Conservation (phyloP, 2,888 invertebrate species). For the Melinaea marsaeus region DNA sequence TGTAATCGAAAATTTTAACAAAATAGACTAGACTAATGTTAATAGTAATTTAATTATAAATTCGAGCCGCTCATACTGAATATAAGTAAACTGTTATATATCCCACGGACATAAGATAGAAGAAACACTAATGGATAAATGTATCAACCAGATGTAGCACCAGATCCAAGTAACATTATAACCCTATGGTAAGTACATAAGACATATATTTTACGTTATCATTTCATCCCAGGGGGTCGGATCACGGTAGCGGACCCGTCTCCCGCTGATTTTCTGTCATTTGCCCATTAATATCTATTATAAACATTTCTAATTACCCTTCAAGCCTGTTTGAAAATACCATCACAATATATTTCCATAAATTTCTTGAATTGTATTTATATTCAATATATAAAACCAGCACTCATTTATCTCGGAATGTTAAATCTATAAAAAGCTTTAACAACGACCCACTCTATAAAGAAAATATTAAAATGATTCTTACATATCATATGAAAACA, state of each 20-base stretch:
- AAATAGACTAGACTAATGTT: too few relatives aligned
- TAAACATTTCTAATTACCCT: constrained; percentile 28
- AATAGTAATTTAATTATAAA: too few relatives aligned
- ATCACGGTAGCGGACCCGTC: constrained; percentile 33
- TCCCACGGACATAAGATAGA: not conserved
- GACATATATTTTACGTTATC: constrained; percentile 9
- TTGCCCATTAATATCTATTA: constrained; percentile 30
- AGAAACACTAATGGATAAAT: not conserved
- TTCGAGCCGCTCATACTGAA: too few relatives aligned
- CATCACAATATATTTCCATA: constrained; percentile 17
- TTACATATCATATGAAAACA: not conserved
- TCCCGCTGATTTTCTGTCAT: constrained; percentile 37
- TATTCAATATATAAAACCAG: not conserved
- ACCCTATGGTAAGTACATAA: constrained; percentile 11
- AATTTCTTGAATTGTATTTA: not conserved
- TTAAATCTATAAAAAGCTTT: too few relatives aligned
- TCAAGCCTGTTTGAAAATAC: constrained; percentile 24
- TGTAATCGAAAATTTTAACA: too few relatives aligned
- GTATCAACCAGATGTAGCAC: not conserved
- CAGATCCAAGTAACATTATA: constrained; percentile 9
- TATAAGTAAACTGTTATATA: too few relatives aligned
- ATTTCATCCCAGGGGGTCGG: constrained; percentile 28
- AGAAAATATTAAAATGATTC: not conserved
- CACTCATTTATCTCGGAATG: not conserved
- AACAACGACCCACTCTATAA: not conserved